These are phyloP conservation scores for Hirtodrosophila confusa DNA, from an alignment of 2,888 invertebrate species.

Conservation along the genomic window DNA sequence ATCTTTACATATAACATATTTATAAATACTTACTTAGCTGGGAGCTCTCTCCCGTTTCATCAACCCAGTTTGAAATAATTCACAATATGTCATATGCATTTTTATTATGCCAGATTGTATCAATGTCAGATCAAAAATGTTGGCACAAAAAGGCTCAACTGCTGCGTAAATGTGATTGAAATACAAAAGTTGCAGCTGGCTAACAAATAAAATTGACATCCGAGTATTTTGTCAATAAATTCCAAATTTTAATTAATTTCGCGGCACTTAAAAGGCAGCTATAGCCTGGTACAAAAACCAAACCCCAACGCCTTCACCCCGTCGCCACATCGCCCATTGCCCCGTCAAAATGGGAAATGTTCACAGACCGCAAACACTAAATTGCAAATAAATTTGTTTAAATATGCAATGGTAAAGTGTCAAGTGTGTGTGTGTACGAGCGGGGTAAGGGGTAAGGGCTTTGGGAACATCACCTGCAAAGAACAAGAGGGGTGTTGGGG, in stretches of 20 bases:
- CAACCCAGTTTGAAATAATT: no score
- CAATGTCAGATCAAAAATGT: neutral
- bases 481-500: neutral
- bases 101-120: no score
- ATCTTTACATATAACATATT: no score
- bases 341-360: constrained; percentile 43
- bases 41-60: no score
- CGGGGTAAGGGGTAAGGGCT: constrained; percentile 10
- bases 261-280: constrained; percentile 70
- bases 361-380: constrained; percentile 72
- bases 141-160: constrained; percentile 16
- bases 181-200: constrained; percentile 7
- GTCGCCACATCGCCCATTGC: constrained; percentile 22
- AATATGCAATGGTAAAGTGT: constrained; percentile 65
- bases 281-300: constrained; percentile 24
- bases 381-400: constrained; percentile 77
- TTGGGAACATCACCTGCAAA: constrained; percentile 35
- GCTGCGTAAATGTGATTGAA: constrained; percentile 24
- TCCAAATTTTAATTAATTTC: constrained; percentile 75
- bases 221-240: constrained; percentile 71
- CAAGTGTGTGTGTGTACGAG: constrained; percentile 18
- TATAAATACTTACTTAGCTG: no score
- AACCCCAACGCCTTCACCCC: no score
- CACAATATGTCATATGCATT: no score
- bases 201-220: constrained; percentile 59